These are phyloP conservation scores for Pimpla rufipes DNA, from an alignment of 2,888 invertebrate genomes.

Conservation along the genomic window DNA sequence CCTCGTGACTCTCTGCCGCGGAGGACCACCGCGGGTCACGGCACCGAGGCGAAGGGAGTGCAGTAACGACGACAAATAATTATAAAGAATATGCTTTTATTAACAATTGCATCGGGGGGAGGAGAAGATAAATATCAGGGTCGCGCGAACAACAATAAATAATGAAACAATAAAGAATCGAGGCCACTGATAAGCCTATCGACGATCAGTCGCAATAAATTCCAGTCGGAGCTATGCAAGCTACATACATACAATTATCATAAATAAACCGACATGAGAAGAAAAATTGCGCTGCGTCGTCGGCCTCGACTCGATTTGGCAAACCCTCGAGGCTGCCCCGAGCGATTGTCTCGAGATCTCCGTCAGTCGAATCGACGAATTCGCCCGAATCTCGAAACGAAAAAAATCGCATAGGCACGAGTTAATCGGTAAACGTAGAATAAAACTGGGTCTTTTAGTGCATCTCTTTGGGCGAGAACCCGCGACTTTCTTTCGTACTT, in stretches of 20 bases:
- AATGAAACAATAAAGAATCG: slow-evolving; percentile 58
- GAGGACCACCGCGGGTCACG: background rate
- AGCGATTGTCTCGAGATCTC: slow-evolving; percentile 37
- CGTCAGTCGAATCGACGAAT: slow-evolving; percentile 27
- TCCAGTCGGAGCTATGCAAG: slow-evolving; percentile 38
- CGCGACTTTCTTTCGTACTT: slow-evolving; percentile 52
- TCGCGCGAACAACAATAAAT: slow-evolving; percentile 76
- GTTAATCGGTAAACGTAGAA: slow-evolving; percentile 24
- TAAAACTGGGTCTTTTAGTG: slow-evolving; percentile 54
- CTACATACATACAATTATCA: slow-evolving; percentile 39
- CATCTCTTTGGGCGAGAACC: slow-evolving; percentile 62
- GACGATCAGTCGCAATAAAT: slow-evolving; percentile 44
- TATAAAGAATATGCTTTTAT: slow-evolving; percentile 77
- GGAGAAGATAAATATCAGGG: slow-evolving; percentile 79
- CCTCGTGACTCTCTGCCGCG: background rate
- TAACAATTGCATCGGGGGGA: slow-evolving; percentile 76
- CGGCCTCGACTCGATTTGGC: slow-evolving; percentile 33
- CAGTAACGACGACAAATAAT: slow-evolving; percentile 13
- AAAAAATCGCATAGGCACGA: slow-evolving; percentile 31
- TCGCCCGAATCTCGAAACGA: slow-evolving; percentile 6
- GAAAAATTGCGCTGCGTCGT: slow-evolving; percentile 34
- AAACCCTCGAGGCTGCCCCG: slow-evolving; percentile 18
- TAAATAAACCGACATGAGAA: slow-evolving; percentile 38
- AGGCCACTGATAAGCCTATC: slow-evolving; percentile 48
- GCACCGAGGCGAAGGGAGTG: background rate